These are phyloP conservation scores for Calonectris borealis DNA, from an alignment of 2,113 vertebrate genomes.

Conservation along the genomic window DNA sequence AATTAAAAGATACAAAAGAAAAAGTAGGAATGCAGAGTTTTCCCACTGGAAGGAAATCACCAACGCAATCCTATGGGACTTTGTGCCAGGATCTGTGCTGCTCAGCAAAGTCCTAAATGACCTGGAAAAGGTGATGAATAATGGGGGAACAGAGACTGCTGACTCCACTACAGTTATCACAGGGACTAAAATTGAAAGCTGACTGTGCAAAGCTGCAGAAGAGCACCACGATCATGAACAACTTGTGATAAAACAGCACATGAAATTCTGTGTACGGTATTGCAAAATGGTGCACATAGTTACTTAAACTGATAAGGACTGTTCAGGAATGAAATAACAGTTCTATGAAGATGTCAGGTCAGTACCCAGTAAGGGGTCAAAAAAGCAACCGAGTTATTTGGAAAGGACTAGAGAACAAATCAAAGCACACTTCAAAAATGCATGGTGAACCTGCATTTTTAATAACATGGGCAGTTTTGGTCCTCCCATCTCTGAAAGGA, in stretches of 20 bases:
- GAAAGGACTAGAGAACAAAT: neutral
- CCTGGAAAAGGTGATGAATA: slow-evolving; percentile 47
- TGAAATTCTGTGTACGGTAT: neutral
- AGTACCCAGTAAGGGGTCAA: neutral
- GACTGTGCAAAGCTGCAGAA: slow-evolving; percentile 21
- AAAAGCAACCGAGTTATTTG: neutral
- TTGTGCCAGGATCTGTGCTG: neutral
- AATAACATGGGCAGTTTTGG: neutral
- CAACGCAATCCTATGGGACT: neutral
- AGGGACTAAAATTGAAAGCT: slow-evolving; percentile 25
- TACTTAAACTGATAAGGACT: neutral
- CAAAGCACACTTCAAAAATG: neutral
- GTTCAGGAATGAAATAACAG: neutral
- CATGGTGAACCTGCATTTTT: neutral
- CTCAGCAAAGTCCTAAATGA: slow-evolving; percentile 48
- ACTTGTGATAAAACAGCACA: neutral
- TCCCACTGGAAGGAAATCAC: neutral
- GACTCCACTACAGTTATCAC: slow-evolving; percentile 20
- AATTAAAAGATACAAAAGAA: neutral
- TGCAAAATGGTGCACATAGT: neutral
- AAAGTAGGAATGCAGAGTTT: neutral
- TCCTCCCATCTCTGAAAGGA: neutral
- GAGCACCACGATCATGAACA: neutral
- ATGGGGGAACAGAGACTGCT: slow-evolving; percentile 10
- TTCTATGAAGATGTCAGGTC: neutral